These are phyloP conservation scores for Alcis repandata DNA, from an alignment of 2,888 invertebrate genomes.

Conservation along the genomic window DNA sequence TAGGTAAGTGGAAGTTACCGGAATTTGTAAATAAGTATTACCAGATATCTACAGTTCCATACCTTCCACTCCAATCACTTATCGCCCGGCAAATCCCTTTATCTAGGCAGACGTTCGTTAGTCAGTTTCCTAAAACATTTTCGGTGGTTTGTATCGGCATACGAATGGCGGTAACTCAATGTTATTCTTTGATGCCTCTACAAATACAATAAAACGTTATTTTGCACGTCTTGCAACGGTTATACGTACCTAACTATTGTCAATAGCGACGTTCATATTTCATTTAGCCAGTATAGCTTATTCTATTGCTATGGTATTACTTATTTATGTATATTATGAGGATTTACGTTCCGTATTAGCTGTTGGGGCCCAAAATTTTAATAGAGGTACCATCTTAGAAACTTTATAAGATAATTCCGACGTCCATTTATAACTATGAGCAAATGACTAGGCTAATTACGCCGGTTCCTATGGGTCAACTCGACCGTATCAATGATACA, in stretches of 20 bases:
- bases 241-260: not conserved
- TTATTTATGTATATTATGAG: too few species aligned
- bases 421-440: slow-evolving; percentile 41
- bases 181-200: not conserved
- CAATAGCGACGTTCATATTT: not conserved
- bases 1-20: not conserved
- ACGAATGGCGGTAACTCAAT: slow-evolving; percentile 1
- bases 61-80: slow-evolving; percentile 12
- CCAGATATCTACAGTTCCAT: not conserved
- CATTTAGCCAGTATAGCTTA: too few species aligned
- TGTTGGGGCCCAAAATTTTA: not conserved
- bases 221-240: not conserved
- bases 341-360: not conserved
- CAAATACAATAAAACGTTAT: not conserved
- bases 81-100: slow-evolving; percentile 15
- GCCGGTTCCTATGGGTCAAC: slow-evolving; percentile 73
- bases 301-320: too few species aligned
- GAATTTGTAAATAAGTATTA: not conserved
- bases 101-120: slow-evolving; percentile 6
- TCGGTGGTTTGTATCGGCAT: not conserved
- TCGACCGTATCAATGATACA: slow-evolving; percentile 65
- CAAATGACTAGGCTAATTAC: slow-evolving; percentile 72
- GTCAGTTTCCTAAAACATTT: slow-evolving; percentile 7
- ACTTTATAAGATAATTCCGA: slow-evolving; percentile 1
- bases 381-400: not conserved